Percentiles rank a stretch among this genome's conserved stretches.
phyloP scores from a whole-genome alignment of 1,140 invertebrate species.

The Calliphora vicina region DNA sequence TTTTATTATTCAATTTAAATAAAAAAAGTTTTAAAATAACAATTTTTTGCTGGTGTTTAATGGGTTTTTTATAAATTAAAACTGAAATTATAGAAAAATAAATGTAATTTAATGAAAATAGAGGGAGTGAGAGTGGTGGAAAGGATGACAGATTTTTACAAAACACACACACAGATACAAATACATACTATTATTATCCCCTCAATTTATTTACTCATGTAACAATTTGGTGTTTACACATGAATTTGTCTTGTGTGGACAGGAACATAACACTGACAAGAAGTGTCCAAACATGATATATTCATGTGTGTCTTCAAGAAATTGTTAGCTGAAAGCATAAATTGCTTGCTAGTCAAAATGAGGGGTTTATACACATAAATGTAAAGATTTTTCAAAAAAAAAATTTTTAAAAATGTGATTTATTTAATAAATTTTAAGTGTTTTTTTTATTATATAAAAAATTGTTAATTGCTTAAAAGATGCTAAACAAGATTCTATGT shows the following conservation, averaged over 20 bases:
- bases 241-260: too few species aligned
- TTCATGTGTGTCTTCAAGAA: too few species aligned
- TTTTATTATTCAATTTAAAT: constrained; percentile 15
- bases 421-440: background rate
- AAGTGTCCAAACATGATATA: too few species aligned
- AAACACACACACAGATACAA: background rate
- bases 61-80: background rate
- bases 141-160: background rate
- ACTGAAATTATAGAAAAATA: constrained; percentile 6
- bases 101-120: background rate
- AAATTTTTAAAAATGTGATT: background rate
- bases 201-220: too few species aligned
- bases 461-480: too few species aligned
- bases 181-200: background rate
- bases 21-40: background rate
- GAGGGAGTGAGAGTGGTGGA: too few species aligned
- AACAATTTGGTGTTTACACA: too few species aligned
- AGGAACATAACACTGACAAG: too few species aligned
- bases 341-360: too few species aligned
- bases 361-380: too few species aligned
- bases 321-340: too few species aligned
- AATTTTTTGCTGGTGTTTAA: background rate
- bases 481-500: too few species aligned
- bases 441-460: background rate
- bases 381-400: background rate